Base-by-base conservation (phyloP, 2,113 vertebrate genomes). In the Sebastes schlegelii region DNA sequence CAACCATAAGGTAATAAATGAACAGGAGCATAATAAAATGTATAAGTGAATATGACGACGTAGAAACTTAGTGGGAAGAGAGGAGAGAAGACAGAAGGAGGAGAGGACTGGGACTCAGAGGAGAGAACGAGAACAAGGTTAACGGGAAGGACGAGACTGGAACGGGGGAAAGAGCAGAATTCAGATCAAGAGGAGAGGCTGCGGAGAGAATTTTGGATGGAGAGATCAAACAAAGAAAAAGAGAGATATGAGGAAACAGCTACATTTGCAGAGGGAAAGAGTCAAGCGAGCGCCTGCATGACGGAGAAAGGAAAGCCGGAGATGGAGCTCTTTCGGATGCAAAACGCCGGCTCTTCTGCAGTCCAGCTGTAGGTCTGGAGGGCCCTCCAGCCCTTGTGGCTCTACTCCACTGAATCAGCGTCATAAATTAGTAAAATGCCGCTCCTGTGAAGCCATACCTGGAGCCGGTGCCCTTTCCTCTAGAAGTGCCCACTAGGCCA, bases 111-210 rank as follows among this genome's bases (percentile, higher is more conserved):
- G 77, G 74, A 86, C 58, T 42, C 13, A 49, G 66, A 70, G 71
- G 46, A 54, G 58, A 82, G 64, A 90, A 92, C 70, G 86, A 91
- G 86, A 89, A 57, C 82, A 92, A 93, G 92, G 91, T 92, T 84
- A 91, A 63, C 54, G 7, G 80, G 83, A 90, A 94, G 90, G 91
- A 86, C 81, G 19, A 81, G 64, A 72, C 43, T 67, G 80, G 79
- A 86, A 54, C 23, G 17, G 84, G 48, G 82, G 62, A 73, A 69
- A 77, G 88, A 84, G 81, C 74, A 86, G 89, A 92, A 92, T 93
- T 84, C 72, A 85, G 86, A 93, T 87, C 66, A 79, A 71, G 77
- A 82, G 52, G 65, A 83, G 14, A 54, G 43, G 17, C 34, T 4
- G n/a, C 12, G 12, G 61, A 82, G 13, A 52, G 58, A 72, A 10